phyloP scores from a whole-genome alignment of 2,113 vertebrate species.

The Ascaphus truei region DNA sequence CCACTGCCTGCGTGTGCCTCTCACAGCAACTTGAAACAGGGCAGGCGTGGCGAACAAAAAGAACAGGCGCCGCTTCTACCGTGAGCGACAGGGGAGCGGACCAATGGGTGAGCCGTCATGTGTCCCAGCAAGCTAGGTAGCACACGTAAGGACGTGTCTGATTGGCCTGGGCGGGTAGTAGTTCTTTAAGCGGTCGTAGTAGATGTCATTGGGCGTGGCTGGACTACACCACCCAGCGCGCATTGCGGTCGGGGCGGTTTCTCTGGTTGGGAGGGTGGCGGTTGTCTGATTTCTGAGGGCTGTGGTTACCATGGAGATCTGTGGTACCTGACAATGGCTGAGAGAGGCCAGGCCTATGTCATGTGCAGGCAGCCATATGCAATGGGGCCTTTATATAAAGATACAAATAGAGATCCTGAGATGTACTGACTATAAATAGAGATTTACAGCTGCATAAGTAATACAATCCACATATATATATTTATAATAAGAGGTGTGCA shows the following conservation, averaged over 20 bases:
- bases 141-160: neutral
- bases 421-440: too few relatives aligned
- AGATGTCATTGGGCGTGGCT: neutral
- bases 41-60: too few relatives aligned
- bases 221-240: neutral
- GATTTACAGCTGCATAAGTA: too few relatives aligned
- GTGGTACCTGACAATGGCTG: slow-evolving; percentile 12
- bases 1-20: slow-evolving; percentile 1
- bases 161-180: neutral
- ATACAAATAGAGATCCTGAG: too few relatives aligned
- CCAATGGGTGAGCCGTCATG: neutral
- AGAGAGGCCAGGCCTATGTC: neutral
- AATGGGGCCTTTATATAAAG: too few relatives aligned
- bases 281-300: neutral
- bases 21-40: slow-evolving; percentile 7
- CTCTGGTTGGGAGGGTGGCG: neutral
- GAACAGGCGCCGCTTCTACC: neutral
- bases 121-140: neutral
- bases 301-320: slow-evolving; percentile 15
- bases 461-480: too few relatives aligned
- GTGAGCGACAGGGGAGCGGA: neutral
- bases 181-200: neutral
- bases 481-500: too few relatives aligned
- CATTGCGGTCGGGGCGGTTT: neutral
- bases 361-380: neutral